Percentiles rank a stretch among this genome's conserved stretches.
Evolutionary conservation across 2,888 invertebrate genomes (phyloP).

Genomic region (Seladonia tumulorum): DNA sequence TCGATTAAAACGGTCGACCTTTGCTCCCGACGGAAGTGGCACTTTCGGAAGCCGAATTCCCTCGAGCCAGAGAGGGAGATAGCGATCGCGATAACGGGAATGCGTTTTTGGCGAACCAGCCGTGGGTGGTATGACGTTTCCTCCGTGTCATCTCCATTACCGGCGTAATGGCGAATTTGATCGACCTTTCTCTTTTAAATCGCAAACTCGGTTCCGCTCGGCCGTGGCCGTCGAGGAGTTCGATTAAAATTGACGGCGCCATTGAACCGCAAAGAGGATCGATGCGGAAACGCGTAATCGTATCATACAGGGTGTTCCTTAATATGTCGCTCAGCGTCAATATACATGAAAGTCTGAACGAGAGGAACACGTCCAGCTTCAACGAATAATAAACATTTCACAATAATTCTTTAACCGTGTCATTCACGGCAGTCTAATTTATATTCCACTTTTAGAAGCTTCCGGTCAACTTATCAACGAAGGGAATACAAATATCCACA

Average conservation of each 20-base stretch:
- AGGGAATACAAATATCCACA: too few relatives aligned
- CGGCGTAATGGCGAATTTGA: slow-evolving; percentile 16
- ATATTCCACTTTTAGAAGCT: too few relatives aligned
- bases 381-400: too few relatives aligned
- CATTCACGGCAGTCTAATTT: too few relatives aligned
- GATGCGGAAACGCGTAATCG: background rate
- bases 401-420: too few relatives aligned
- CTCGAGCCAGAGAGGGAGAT: background rate
- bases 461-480: too few relatives aligned
- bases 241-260: slow-evolving; percentile 14
- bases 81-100: background rate
- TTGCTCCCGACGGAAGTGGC: background rate
- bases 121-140: background rate
- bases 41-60: background rate
- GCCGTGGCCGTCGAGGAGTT: background rate
- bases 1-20: background rate
- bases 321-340: background rate
- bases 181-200: slow-evolving; percentile 32
- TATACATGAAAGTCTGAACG: too few relatives aligned
- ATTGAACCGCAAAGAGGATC: background rate
- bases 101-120: background rate
- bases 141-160: background rate
- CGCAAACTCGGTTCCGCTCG: background rate
- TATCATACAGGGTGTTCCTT: background rate
- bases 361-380: too few relatives aligned